These are phyloP conservation scores for Drosophila sucinea DNA, from an alignment of 1,140 invertebrate species.

Conservation along the genomic window DNA sequence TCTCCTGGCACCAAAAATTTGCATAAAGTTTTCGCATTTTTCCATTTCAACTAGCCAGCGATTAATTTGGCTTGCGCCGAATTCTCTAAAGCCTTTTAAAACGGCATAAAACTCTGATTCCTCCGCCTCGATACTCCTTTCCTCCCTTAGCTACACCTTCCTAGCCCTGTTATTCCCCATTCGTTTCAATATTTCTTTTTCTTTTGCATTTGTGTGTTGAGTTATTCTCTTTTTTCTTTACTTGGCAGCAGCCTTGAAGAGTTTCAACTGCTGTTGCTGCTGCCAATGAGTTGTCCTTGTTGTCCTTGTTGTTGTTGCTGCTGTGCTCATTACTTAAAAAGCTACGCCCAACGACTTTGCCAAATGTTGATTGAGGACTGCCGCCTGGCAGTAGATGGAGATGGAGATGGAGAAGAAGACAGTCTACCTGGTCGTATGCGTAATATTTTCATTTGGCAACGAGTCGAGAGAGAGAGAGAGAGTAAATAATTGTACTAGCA, in stretches of 20 bases:
- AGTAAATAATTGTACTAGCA: constrained; percentile 16
- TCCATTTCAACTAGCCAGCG: constrained; percentile 17
- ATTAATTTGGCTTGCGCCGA: constrained; percentile 39
- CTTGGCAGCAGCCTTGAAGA: constrained; percentile 9
- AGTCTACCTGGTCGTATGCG: constrained; percentile 20
- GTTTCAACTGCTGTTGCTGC: constrained; percentile 9
- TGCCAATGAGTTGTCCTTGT: constrained; percentile 46
- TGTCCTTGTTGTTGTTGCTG: constrained; percentile 33
- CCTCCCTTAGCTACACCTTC: not conserved
- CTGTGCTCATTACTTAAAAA: constrained; percentile 29
- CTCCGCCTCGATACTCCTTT: not conserved
- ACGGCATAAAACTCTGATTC: constrained; percentile 64
- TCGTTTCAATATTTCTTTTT: not conserved
- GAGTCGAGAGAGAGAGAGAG: not conserved
- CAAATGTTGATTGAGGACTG: constrained; percentile 15
- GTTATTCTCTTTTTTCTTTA: not conserved
- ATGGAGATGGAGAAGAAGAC: not conserved
- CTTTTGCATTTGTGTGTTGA: not conserved
- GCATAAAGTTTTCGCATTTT: constrained; percentile 51
- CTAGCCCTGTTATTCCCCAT: not conserved
- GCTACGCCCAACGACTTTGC: constrained; percentile 17
- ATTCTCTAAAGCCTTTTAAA: constrained; percentile 45
- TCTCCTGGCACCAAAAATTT: constrained; percentile 51
- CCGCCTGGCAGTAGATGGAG: not conserved
- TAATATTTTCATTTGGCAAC: constrained; percentile 19